Conservation (phyloP, 1,140 invertebrate species). For the Drosophila lacertosa region DNA sequence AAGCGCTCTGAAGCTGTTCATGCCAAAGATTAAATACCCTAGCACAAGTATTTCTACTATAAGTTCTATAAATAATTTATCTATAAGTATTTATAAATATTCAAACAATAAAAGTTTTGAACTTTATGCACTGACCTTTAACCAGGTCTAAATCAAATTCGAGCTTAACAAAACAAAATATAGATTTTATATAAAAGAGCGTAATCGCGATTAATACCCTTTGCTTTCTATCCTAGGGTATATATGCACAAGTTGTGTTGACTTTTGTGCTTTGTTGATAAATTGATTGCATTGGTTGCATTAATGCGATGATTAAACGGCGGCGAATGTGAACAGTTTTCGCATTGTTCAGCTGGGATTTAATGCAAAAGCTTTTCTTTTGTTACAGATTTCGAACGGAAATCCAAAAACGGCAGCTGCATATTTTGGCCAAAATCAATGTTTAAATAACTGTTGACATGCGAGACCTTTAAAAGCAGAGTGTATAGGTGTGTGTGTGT, state of each 20-base stretch:
- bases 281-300: slow-evolving; percentile 5
- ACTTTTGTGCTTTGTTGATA: slow-evolving; percentile 22
- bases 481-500: not conserved
- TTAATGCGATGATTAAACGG: slow-evolving; percentile 54
- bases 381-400: no score
- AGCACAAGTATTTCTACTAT: not conserved
- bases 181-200: no score
- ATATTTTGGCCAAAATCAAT: slow-evolving; percentile 11
- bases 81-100: no score
- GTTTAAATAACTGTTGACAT: not conserved
- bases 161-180: no score
- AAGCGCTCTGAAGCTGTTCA: not conserved
- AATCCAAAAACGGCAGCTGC: not conserved
- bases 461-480: not conserved
- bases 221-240: not conserved
- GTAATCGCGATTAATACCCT: no score
- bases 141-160: no score
- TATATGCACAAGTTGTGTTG: slow-evolving; percentile 23
- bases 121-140: no score
- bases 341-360: not conserved
- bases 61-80: no score
- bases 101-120: no score
- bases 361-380: not conserved
- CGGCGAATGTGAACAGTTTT: slow-evolving; percentile 38
- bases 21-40: not conserved